Conservation (phyloP, 2,113 vertebrate genomes). For the Leucopsar rothschildi region DNA sequence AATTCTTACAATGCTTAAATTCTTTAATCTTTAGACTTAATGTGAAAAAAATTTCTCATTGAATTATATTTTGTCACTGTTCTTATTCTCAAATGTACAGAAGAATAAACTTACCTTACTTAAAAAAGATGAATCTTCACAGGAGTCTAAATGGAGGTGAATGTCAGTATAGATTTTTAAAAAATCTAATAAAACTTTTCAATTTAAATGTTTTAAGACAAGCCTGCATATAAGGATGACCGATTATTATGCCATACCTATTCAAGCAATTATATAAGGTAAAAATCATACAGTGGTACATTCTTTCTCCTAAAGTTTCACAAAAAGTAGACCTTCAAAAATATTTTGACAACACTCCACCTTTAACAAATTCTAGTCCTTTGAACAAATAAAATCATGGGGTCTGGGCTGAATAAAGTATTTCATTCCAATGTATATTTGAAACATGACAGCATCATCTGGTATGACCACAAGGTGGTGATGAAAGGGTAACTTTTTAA, state of each 20-base stretch:
- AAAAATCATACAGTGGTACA: background rate
- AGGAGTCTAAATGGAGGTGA: background rate
- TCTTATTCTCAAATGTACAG: background rate
- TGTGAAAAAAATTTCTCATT: background rate
- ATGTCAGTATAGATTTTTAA: background rate
- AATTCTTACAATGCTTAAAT: background rate
- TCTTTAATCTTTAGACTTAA: background rate
- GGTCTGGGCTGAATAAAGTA: background rate
- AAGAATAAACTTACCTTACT: background rate
- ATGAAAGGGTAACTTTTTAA: background rate
- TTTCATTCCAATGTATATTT: background rate
- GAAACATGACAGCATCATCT: background rate
- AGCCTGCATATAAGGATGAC: background rate
- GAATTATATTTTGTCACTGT: background rate
- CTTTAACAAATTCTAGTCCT: background rate
- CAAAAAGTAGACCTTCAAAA: background rate
- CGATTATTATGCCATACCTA: background rate
- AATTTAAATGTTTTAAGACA: background rate
- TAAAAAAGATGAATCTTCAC: background rate
- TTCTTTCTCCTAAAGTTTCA: background rate
- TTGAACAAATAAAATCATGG: background rate
- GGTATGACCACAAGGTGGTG: constrained; percentile 8
- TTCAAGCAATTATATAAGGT: background rate
- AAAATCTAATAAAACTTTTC: background rate
- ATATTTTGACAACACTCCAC: background rate